phyloP scores from a whole-genome alignment of 1,140 invertebrate genomes.

The Drosophila varians region DNA sequence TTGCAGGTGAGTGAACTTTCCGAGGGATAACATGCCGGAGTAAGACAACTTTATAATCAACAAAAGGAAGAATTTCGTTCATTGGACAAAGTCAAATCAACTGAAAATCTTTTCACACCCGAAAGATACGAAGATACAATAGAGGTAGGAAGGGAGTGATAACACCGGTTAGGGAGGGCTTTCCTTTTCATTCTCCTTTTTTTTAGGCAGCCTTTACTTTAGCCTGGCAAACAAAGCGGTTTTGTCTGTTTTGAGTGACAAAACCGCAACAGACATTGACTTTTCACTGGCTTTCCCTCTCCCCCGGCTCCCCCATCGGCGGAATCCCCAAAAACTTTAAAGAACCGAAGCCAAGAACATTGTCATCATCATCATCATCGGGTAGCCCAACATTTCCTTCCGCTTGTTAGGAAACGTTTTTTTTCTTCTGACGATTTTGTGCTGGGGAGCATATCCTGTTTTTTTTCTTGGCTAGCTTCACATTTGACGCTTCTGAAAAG shows the following conservation, averaged over 20 bases:
- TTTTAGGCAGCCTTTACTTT: slow-evolving; percentile 18
- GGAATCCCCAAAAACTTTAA: slow-evolving; percentile 39
- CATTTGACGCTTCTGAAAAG: slow-evolving; percentile 50
- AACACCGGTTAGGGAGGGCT: slow-evolving; percentile 11
- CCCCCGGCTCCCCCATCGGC: background rate
- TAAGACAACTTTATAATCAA: slow-evolving; percentile 38
- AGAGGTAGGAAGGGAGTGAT: background rate
- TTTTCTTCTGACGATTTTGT: slow-evolving; percentile 16
- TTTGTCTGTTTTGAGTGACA: slow-evolving; percentile 45
- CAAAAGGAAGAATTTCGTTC: slow-evolving; percentile 3
- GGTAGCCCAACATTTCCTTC: slow-evolving; percentile 60
- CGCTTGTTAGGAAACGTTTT: slow-evolving; percentile 34
- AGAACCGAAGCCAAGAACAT: slow-evolving; percentile 35
- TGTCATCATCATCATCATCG: slow-evolving; percentile 60
- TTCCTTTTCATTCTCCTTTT: slow-evolving; percentile 18
- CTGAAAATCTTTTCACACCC: slow-evolving; percentile 54
- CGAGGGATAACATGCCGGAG: slow-evolving; percentile 28
- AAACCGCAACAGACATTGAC: slow-evolving; percentile 51
- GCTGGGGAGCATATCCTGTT: slow-evolving; percentile 7
- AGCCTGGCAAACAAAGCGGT: slow-evolving; percentile 42
- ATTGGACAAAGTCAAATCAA: slow-evolving; percentile 48
- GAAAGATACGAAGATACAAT: slow-evolving; percentile 33
- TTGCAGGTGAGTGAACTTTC: slow-evolving; percentile 62
- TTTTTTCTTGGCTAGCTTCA: slow-evolving; percentile 23
- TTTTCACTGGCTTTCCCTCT: slow-evolving; percentile 31